phyloP scores from a whole-genome alignment of 2,113 vertebrate species.

The Sylvia atricapilla region DNA sequence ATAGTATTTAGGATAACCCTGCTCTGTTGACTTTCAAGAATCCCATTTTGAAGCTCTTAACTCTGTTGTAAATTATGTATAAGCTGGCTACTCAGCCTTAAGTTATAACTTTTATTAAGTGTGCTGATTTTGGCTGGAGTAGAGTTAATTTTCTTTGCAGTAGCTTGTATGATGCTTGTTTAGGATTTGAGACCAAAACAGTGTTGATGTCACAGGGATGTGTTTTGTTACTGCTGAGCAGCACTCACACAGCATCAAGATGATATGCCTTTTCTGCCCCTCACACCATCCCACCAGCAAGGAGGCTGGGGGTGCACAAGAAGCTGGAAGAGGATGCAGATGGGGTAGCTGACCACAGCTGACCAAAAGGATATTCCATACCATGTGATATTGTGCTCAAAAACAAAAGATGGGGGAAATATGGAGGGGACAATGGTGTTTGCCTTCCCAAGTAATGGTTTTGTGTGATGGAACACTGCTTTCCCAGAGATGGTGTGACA shows the following conservation, averaged over 20 bases:
- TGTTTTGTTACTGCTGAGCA: neutral
- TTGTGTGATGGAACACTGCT: accelerated
- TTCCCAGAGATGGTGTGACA: neutral
- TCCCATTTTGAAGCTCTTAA: neutral
- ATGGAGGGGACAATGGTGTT: neutral
- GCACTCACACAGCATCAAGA: neutral
- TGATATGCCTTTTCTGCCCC: neutral
- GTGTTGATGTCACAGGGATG: neutral
- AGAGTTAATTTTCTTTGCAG: neutral
- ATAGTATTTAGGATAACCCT: neutral
- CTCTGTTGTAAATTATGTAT: neutral
- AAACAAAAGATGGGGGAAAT: neutral
- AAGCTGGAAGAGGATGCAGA: neutral
- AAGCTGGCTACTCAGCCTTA: neutral
- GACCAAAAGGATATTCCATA: neutral
- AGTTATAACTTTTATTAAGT: neutral
- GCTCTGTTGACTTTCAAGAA: neutral
- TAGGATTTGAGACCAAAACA: neutral
- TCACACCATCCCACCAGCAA: accelerated
- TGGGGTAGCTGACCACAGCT: neutral
- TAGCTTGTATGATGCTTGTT: neutral
- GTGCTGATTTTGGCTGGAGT: neutral
- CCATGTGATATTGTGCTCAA: neutral
- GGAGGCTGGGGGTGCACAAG: neutral
- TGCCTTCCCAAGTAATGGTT: neutral